Conservation (phyloP, 1,140 invertebrate species). For the Phthorimaea operculella region DNA sequence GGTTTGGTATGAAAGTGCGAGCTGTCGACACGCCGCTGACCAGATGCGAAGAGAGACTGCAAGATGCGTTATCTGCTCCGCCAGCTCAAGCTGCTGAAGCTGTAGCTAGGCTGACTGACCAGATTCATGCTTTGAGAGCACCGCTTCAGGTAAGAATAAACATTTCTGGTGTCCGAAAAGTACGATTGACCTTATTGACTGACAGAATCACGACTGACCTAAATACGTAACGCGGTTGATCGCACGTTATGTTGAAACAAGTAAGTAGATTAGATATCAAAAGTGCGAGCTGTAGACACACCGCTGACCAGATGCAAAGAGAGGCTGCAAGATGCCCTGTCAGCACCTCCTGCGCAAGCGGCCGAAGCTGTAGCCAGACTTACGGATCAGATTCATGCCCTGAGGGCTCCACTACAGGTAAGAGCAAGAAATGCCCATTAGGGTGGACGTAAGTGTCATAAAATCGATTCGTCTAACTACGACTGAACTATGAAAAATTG, state of each 20-base stretch:
- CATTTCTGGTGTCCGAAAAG: no score
- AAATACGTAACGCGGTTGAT: no score
- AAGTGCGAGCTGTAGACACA: conserved; percentile 83
- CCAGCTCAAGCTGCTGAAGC: conserved; percentile 37
- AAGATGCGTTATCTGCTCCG: conserved; percentile 29
- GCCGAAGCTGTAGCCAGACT: conserved; percentile 39
- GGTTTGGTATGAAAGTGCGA: no score
- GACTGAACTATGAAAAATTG: no score
- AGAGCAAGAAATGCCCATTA: no score
- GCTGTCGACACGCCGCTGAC: conserved; percentile 84
- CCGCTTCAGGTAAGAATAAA: conserved; percentile 79
- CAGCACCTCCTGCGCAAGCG: conserved; percentile 35
- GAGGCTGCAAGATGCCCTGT: conserved; percentile 40
- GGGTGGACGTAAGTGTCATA: no score
- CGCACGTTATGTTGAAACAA: no score
- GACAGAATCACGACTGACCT: no score
- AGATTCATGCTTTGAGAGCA: conserved; percentile 73
- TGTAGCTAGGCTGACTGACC: conserved; percentile 39
- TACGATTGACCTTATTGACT: no score
- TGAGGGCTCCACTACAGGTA: conserved; percentile 82
- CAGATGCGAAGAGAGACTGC: conserved; percentile 82
- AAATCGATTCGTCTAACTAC: no score
- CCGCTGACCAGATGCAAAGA: conserved; percentile 89
- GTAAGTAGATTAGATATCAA: no score
- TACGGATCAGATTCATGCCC: conserved; percentile 56